Evolutionary conservation across 2,113 vertebrate species (phyloP), one percentile per base, ranked within the genome.

Genomic region (Trichomycterus rosablanca): DNA sequence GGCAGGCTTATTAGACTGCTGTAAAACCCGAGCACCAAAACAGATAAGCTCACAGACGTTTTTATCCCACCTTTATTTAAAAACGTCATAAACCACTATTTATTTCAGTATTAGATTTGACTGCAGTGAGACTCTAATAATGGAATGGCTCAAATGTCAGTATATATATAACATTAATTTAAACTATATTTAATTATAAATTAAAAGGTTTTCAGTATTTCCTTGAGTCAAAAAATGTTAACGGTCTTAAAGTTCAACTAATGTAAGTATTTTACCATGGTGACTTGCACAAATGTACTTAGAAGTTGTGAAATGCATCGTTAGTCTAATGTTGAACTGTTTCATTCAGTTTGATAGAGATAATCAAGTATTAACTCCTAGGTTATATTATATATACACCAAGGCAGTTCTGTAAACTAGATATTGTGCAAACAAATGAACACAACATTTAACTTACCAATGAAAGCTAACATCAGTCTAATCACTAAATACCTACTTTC

Each of bases 221-320:
- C n/a, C n/a, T n/a, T n/a, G n/a, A n/a, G n/a, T n/a, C 26, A 8
- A 42, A 57, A 30, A 11, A 8, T 16, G 34, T 18, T 19, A 6
- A 64, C 24, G 45, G 62, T 54, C 43, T 56, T 30, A 28, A 63
- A 53, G 26, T 28, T 15, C 48, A 57, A 61, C 18, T 58, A 40
- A 39, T 64, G 62, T 64, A 64, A 56, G 15, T 48, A 56, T 58
- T 67, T 59, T 60, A 52, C 59, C 46, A 57, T 63, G 69, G 60
- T 35, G 51, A 55, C 62, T 72, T 72, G 70, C 70, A 72, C 70
- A 73, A 67, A 67, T 70, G 67, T 70, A 45, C 50, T 51, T 72
- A 72, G 70, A 72, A 67, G 70, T 72, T 20, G 70, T 72, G 64
- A 67, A 67, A 58, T 72, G 52, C 52, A 70, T 66, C 57, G 59